Evolutionary conservation across 2,888 invertebrate genomes (phyloP).

Genomic region (Ochropacha duplaris): DNA sequence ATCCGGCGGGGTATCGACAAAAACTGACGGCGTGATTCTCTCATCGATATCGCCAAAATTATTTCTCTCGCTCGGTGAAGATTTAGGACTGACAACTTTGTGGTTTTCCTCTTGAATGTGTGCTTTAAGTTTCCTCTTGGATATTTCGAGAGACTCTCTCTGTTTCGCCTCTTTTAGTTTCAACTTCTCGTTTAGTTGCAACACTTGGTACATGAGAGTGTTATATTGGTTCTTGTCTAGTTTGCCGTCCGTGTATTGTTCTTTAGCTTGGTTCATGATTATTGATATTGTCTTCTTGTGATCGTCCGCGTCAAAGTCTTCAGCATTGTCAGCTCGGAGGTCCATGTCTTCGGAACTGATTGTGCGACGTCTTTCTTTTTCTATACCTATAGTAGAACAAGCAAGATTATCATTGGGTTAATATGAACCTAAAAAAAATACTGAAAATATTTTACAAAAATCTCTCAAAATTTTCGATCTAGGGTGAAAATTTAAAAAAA

Average conservation of each 20-base stretch:
- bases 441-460: too few species aligned
- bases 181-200: slow-evolving; percentile 89
- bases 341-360: slow-evolving; percentile 80
- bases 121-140: slow-evolving; percentile 69
- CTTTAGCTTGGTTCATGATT: slow-evolving; percentile 92
- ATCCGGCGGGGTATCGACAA: slow-evolving; percentile 58
- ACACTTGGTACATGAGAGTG: slow-evolving; percentile 88
- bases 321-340: slow-evolving; percentile 72
- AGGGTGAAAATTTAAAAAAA: neutral
- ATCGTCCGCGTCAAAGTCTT: slow-evolving; percentile 80
- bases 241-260: slow-evolving; percentile 88
- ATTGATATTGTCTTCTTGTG: slow-evolving; percentile 88
- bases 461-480: too few species aligned
- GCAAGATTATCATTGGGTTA: neutral
- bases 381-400: slow-evolving; percentile 51
- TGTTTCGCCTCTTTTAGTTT: slow-evolving; percentile 90
- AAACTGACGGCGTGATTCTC: slow-evolving; percentile 62
- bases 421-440: too few species aligned
- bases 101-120: slow-evolving; percentile 66
- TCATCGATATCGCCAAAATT: slow-evolving; percentile 81
- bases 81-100: slow-evolving; percentile 75
- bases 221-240: slow-evolving; percentile 90
- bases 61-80: slow-evolving; percentile 60
- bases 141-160: slow-evolving; percentile 85
- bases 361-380: slow-evolving; percentile 79